Percentiles rank a stretch among this genome's conserved stretches.
phyloP scores from a whole-genome alignment of 2,888 invertebrate species.

The Melinopterus prodromus region DNA sequence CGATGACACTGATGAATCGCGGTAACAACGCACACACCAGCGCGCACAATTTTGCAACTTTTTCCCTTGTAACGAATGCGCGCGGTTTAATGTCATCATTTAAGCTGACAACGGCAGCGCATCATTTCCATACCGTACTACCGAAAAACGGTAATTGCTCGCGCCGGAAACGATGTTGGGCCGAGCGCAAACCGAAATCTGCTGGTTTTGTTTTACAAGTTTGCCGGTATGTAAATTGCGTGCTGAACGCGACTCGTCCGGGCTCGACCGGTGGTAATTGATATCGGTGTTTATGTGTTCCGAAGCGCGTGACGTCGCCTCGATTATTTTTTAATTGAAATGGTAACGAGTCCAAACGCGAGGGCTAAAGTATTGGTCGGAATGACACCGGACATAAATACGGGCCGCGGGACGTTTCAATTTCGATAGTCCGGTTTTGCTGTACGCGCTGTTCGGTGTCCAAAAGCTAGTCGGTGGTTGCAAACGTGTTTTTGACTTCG shows the following conservation, averaged over 20 bases:
- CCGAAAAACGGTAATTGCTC: constrained; percentile 16
- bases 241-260: background rate
- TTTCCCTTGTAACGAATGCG: background rate
- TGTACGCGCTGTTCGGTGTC: no score
- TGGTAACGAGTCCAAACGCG: background rate
- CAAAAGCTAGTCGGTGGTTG: no score
- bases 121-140: background rate
- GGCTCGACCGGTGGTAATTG: constrained; percentile 12
- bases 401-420: background rate
- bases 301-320: background rate
- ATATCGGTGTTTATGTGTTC: constrained; percentile 26
- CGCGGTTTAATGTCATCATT: constrained; percentile 4
- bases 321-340: background rate
- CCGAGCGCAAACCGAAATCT: background rate
- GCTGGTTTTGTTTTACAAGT: background rate
- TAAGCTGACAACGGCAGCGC: background rate
- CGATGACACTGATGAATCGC: constrained; percentile 48
- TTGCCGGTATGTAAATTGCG: background rate
- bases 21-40: background rate
- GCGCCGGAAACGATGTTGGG: constrained; percentile 11
- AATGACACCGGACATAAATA: background rate
- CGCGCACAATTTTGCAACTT: constrained; percentile 18
- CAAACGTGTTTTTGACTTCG: no score
- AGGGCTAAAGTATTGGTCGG: background rate
- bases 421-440: background rate